Evolutionary conservation across 2,888 invertebrate genomes (phyloP), one percentile per base, ranked within the genome.

Genomic region (Dicyrtomina minuta): DNA sequence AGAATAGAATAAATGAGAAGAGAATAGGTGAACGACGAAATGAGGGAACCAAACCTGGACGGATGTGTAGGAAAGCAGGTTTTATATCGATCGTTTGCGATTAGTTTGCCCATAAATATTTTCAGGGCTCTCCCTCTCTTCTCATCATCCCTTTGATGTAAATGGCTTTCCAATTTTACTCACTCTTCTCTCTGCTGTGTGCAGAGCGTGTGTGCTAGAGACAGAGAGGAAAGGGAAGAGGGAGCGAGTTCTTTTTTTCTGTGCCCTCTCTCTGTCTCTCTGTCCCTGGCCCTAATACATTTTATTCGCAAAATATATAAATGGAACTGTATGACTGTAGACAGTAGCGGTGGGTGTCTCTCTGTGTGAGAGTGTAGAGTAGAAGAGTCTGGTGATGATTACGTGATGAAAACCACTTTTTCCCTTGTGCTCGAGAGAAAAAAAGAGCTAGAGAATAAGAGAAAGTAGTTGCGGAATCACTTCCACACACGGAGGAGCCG

Each of bases 31-130:
- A 20, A 12, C 6, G 22, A 51, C 26, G 26, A 27, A 15, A 22
- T 6, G 3, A 55, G 55, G 8, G 51, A 51, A 22, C n/a, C n/a
- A 55, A 13, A 26, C 33, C 22, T 15, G n/a, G 56, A 24, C 17
- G n/a, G 22, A 56, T 15, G n/a, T 13, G 17, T 51, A 58, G 27
- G 26, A 26, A 55, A 26, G 51, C 15, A 22, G 24, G 55, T 8
- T 17, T 33, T 58, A 26, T 55, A 66, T 70, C 62, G 70, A 70
- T 70, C 70, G 43, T 26, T 17, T 56, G 66, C 70, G 70, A 72
- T 72, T 69, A 72, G 67, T 70, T 70, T 70, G 65, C 39, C 61
- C 65, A 72, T 72, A 72, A 72, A 72, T 72, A 70, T 70, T 70
- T 72, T 64, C 44, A 60, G 59, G 43, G 24, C 26, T 71, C 60